phyloP scores from a whole-genome alignment of 2,888 invertebrate species.

The Mythimna ferrago region DNA sequence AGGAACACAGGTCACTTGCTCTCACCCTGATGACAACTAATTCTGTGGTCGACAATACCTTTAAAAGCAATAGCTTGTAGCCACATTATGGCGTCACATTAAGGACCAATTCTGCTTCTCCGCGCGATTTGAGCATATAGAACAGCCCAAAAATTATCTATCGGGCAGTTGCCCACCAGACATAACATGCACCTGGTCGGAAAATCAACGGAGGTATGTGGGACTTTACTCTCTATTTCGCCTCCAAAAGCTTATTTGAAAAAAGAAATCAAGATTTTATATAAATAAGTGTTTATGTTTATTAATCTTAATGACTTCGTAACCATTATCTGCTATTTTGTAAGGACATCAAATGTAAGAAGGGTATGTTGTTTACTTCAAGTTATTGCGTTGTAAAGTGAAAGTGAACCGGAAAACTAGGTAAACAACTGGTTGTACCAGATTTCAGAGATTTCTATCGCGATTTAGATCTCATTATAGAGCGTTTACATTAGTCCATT shows the following conservation, averaged over 20 bases:
- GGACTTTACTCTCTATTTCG: too few species aligned
- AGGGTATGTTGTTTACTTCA: conserved; percentile 37
- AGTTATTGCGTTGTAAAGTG: conserved; percentile 42
- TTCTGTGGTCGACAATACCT: background rate
- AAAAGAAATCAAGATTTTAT: too few species aligned
- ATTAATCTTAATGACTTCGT: background rate
- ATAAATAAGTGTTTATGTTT: background rate
- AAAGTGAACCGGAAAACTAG: conserved; percentile 39
- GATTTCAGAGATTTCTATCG: conserved; percentile 49
- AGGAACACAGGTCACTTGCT: too few species aligned
- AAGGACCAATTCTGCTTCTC: too few species aligned
- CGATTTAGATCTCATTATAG: conserved; percentile 43
- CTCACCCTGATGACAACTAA: too few species aligned
- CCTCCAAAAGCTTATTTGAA: background rate
- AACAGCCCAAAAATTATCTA: too few species aligned
- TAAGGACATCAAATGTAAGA: conserved; percentile 16
- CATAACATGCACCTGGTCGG: too few species aligned
- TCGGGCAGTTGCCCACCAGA: too few species aligned
- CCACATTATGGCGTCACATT: too few species aligned
- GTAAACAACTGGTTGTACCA: conserved; percentile 45
- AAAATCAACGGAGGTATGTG: too few species aligned
- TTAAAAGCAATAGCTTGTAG: background rate
- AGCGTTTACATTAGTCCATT: conserved; percentile 28
- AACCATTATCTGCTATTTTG: background rate
- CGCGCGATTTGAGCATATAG: too few species aligned